These are phyloP conservation scores for Ahaetulla prasina DNA, from an alignment of 2,113 vertebrate genomes.

Conservation along the genomic window DNA sequence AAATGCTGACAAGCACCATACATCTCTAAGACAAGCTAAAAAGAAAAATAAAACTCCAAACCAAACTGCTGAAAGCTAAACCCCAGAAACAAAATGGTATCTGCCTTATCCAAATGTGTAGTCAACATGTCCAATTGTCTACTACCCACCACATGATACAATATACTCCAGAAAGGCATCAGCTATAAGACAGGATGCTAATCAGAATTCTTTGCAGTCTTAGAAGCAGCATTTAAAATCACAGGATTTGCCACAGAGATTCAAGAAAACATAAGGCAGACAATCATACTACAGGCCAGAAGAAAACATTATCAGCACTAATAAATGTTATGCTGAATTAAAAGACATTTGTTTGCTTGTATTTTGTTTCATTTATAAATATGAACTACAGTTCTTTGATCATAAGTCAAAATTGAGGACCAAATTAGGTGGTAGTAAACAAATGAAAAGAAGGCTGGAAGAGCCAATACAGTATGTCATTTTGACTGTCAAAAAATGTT, in stretches of 20 bases:
- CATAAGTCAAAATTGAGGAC: background rate
- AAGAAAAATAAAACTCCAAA: background rate
- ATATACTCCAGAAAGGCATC: background rate
- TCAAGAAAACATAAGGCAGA: background rate
- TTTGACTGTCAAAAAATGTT: background rate
- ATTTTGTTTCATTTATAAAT: background rate
- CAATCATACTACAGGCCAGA: background rate
- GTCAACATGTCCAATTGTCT: background rate
- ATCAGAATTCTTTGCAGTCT: background rate
- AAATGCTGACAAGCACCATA: background rate
- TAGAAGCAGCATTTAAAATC: background rate
- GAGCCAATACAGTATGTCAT: background rate
- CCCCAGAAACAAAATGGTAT: background rate
- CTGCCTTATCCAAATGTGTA: background rate
- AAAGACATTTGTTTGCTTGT: background rate
- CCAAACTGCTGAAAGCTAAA: background rate
- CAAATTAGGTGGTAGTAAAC: background rate
- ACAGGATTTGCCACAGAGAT: background rate
- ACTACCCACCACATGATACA: background rate
- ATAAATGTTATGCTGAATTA: background rate
- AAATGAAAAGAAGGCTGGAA: background rate
- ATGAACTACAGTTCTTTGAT: background rate
- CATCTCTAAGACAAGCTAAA: background rate
- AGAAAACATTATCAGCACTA: background rate
- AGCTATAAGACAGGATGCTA: background rate